Conservation (phyloP, 2,797 vertebrate species). For the Oreochromis mossambicus region DNA sequence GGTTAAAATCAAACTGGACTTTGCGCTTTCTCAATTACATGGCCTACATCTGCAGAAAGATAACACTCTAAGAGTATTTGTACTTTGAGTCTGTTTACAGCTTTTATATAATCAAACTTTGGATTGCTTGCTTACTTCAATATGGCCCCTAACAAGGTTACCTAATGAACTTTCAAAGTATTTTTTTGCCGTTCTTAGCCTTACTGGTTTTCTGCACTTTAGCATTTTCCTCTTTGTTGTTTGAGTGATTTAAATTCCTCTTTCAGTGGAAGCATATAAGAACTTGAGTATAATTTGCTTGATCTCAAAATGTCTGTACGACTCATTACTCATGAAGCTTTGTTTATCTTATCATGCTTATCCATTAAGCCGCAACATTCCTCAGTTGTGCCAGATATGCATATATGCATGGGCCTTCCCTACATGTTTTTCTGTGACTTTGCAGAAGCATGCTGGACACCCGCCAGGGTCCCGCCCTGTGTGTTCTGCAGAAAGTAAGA, state of each 20-base stretch:
- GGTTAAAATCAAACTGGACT: background rate
- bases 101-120: background rate
- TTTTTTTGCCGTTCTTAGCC: background rate
- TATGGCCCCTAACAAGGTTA: background rate
- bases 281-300: background rate
- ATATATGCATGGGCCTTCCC: background rate
- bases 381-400: background rate
- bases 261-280: background rate
- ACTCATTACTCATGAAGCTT: background rate
- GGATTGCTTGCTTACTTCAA: background rate
- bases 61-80: background rate
- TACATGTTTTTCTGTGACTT: background rate
- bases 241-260: background rate
- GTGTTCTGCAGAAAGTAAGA: slow-evolving; percentile 12
- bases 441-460: slow-evolving; percentile 3
- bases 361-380: background rate
- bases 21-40: background rate
- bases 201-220: background rate
- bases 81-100: background rate
- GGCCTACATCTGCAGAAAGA: background rate
- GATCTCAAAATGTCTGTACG: background rate
- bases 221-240: background rate
- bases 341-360: background rate
- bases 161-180: background rate
- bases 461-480: slow-evolving; percentile 5